Base-by-base conservation (phyloP, 2,888 invertebrate genomes). In the Ennomos quercinarius region DNA sequence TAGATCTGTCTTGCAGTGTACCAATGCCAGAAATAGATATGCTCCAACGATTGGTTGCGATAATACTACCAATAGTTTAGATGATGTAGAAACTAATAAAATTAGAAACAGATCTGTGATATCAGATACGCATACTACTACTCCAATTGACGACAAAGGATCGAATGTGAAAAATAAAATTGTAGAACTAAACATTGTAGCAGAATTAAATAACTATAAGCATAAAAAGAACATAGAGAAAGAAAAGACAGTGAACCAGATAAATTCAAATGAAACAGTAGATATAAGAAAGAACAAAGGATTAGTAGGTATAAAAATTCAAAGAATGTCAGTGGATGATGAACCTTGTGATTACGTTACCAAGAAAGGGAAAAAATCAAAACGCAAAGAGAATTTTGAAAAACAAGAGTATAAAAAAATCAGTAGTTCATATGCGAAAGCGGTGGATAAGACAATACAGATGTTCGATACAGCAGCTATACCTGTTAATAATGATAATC, bases 241-340 rank as follows among this genome's bases (percentile, higher is more conserved):
- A 46, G 46, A 55, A 49, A 66, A 36, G 47, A 70, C 73, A n/a
- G 12, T 72, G 9, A 64, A 51, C 1, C 34, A 60, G 11, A 72
- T 63, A 45, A 62, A 74, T 60, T n/a, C 38, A 6, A 27, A 39
- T n/a, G 51, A 67, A 56, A 42, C 83, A 10, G 74, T 84, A 10
- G 74, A 84, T 66, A 72, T 78, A 10, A 81, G 79, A 63, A 77
- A 69, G 55, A 84, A 84, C 58, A 66, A 36, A 63, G 84, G 84
- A 12, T 69, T 83, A 34, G 53, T 84, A 17, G 84, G 84, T 9
- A 65, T 84, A 59, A 82, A 70, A 69, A 68, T 83, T 48, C 69
- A 53, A 45, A 68, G 35, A 39, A 52, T 48, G 35, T 27, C 36
- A 50, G 10, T 61, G 64, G 46, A 41, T 2, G 1, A 37, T 27